These are phyloP conservation scores for Mirounga angustirostris DNA, from an alignment of 2,113 vertebrate species.

Conservation along the genomic window DNA sequence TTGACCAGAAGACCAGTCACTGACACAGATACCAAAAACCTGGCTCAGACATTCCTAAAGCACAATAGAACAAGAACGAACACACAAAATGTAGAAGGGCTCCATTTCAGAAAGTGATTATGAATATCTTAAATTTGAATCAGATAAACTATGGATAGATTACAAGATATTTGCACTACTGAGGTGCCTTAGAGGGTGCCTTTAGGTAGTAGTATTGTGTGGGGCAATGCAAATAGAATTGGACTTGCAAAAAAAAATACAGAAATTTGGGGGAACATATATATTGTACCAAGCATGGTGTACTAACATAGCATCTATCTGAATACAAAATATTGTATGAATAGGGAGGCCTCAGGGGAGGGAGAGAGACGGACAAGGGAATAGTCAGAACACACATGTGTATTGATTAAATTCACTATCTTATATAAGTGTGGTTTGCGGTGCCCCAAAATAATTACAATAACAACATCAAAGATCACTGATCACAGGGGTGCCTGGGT, in stretches of 20 bases:
- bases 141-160: neutral
- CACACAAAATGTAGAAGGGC: neutral
- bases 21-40: neutral
- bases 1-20: neutral
- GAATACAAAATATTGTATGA: neutral
- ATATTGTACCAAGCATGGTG: neutral
- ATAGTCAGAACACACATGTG: neutral
- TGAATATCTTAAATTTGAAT: constrained; percentile 2
- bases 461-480: neutral
- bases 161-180: neutral
- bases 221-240: neutral
- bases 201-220: neutral
- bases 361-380: neutral
- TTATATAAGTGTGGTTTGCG: neutral
- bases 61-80: neutral
- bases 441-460: neutral
- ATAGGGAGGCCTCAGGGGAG: neutral
- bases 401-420: neutral
- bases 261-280: neutral
- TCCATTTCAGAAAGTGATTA: neutral
- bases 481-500: neutral
- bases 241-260: neutral
- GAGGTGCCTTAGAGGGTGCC: neutral
- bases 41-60: neutral
- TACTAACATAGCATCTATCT: neutral